phyloP scores from a whole-genome alignment of 2,797 vertebrate species.

The Pangasius krempfi region DNA sequence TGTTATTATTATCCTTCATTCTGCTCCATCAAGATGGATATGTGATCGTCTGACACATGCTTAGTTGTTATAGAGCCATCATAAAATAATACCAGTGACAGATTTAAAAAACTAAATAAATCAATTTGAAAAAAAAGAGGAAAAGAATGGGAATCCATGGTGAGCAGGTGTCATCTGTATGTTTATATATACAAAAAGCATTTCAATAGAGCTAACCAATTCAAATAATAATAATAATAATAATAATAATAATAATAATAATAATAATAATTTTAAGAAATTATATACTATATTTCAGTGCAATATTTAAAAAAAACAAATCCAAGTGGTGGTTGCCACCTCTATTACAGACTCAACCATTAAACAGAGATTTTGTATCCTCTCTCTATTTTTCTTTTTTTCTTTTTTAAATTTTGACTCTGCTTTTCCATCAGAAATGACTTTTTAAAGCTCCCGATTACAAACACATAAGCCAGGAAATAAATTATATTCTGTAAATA shows the following conservation, averaged over 20 bases:
- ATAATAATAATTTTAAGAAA: conserved; percentile 56
- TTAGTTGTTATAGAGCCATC: conserved; percentile 45
- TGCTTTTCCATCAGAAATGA: conserved; percentile 7
- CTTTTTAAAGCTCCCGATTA: neutral
- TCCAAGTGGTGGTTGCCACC: conserved; percentile 1
- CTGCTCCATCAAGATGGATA: conserved; percentile 59
- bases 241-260: conserved; percentile 52
- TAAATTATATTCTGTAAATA: neutral
- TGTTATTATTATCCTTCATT: conserved; percentile 43
- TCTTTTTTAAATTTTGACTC: neutral
- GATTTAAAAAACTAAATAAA: conserved; percentile 62
- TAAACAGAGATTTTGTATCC: neutral
- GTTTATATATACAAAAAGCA: conserved; percentile 74
- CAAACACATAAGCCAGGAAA: conserved; percentile 9
- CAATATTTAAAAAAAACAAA: neutral
- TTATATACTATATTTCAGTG: conserved; percentile 32
- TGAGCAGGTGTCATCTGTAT: conserved; percentile 74
- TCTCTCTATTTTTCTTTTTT: neutral
- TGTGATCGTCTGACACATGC: conserved; percentile 62
- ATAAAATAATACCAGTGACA: conserved; percentile 52
- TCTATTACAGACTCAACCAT: conserved; percentile 9
- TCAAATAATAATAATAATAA: conserved; percentile 58
- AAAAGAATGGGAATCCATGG: conserved; percentile 59
- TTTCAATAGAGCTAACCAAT: conserved; percentile 66
- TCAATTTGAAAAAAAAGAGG: conserved; percentile 58